Base-by-base conservation (phyloP, 1,140 invertebrate genomes). In the Dreissena rostriformis region DNA sequence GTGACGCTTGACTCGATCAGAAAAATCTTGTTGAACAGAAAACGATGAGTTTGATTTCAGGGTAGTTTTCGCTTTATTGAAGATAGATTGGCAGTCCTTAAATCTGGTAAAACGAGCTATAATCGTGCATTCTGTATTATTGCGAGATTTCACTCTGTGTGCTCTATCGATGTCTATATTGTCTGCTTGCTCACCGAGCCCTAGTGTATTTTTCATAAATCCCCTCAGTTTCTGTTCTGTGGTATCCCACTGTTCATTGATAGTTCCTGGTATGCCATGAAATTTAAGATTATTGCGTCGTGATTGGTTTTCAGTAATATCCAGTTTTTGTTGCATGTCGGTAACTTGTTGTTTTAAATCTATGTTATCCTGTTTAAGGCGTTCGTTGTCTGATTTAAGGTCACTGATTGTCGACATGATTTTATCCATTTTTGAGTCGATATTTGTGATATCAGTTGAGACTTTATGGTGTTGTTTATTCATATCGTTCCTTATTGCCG, bases 61-160 rank as follows among this genome's bases (percentile, higher is more conserved):
- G 22, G 22, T 24, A 11, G 67, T 28, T 17, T 68, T 68, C 17
- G 67, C 67, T 39, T 68, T 68, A 28, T 68, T 19, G 17, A 68
- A 17, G 26, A 68, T 39, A 39, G 29, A 17, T 68, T 68, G 22
- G 15, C 67, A 68, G 67, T 68, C 67, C 29, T 68, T 68, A n/a
- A 68, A 68, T 24, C 26, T 24, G 17, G 19, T 39, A 28, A 68
- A 68, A 8, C 67, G 22, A 17, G 67, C 67, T 28, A 68, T 39
- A 39, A 68, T 68, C 17, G 67, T 68, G 26, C 67, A 28, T 39
- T n/a, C 17, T 28, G 24, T 68, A 4, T 19, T 19, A 26, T 68
- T 26, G 15, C 26, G 19, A 22, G 67, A 68, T 68, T 68, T 68
- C 29, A 68, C 67, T 68, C 67, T 68, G 67, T 68, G 67, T 28